Evolutionary conservation across 2,797 vertebrate species (phyloP), one percentile per base, ranked within the genome.

Genomic region (Phoeniculus purpureus): DNA sequence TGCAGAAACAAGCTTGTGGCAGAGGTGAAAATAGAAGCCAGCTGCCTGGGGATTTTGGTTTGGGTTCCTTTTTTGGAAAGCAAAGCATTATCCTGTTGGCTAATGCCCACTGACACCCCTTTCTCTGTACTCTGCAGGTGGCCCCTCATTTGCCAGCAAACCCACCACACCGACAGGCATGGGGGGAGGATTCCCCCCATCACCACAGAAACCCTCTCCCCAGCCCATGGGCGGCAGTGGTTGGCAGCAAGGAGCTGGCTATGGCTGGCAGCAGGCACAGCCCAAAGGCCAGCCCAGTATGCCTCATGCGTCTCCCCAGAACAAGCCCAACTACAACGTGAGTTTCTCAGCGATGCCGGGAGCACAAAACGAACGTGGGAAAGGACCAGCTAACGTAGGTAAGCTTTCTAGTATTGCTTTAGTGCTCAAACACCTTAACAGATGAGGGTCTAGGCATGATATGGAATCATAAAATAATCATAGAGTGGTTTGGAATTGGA

Each of bases 251-350:
- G 96, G 96, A 43, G 29, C 97, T 0, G 96, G 97, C 3, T 98
- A 98, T 18, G 90, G 95, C 74, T 98, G 98, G 98, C 98, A 98
- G 87, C 98, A 98, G 81, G 6, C 97, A 0, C 97, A 96, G 68
- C 5, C 97, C n/a, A 98, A 98, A 60, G 97, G 96, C 25, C 98
- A 98, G 95, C 95, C 98, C 78, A 62, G 98, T 68, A 95, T 97
- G 96, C 97, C 98, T 7, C 99, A 99, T 81, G 98, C 98, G 21
- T 99, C 99, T 1, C 99, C 99, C 9, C 98, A 99, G 96, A 99
- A 99, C 96, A 97, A 98, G 51, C 99, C 99, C 90, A 99, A 99
- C 94, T 99, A 99, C 97, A 99, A 99, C 0, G 98, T 99, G 90
- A 99, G 98, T 95, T 99, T 99, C 97, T 98, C 98, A 3, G 93